Percentiles rank a stretch among this genome's conserved stretches.
Evolutionary conservation across 92 coral and sea anemone genomes (phyloP).

Genomic region (Umimayanthus kanabou): DNA sequence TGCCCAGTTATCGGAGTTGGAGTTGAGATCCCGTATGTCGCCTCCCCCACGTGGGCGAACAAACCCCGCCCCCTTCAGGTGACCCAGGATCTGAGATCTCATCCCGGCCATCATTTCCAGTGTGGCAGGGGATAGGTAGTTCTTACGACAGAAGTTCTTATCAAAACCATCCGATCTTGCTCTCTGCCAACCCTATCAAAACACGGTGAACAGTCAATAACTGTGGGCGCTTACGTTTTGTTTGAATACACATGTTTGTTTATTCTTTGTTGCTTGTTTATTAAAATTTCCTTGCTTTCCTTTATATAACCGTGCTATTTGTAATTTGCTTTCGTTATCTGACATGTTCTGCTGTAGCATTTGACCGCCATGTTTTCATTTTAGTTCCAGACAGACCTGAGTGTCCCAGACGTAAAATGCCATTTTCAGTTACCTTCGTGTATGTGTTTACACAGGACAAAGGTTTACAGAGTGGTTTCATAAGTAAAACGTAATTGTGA

Average conservation of each 20-base stretch:
- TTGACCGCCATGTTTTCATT: too few species aligned
- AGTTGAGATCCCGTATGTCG: slow-evolving; percentile 89
- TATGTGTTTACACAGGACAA: too few species aligned
- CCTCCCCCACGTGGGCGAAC: slow-evolving; percentile 94
- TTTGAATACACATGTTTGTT: too few species aligned
- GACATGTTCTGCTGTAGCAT: too few species aligned
- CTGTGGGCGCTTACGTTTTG: too few species aligned
- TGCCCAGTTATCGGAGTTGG: slow-evolving; percentile 97
- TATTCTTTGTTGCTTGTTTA: too few species aligned
- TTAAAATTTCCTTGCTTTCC: too few species aligned
- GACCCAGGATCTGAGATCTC: slow-evolving; percentile 95
- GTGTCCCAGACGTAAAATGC: background rate
- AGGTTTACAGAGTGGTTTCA: too few species aligned
- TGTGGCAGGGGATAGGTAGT: slow-evolving; percentile 91
- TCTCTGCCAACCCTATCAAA: slow-evolving; percentile 90
- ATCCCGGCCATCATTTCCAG: slow-evolving; percentile 98
- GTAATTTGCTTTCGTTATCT: too few species aligned
- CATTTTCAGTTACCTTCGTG: too few species aligned
- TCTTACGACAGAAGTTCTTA: slow-evolving; percentile 83
- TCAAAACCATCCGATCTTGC: slow-evolving; percentile 92
- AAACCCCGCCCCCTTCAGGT: slow-evolving; percentile 90
- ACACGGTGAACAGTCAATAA: background rate
- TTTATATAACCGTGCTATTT: too few species aligned
- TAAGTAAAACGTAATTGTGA: too few species aligned
- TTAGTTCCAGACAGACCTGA: background rate